These are phyloP conservation scores for Bufo bufo DNA, from an alignment of 2,113 vertebrate genomes.

Conservation along the genomic window DNA sequence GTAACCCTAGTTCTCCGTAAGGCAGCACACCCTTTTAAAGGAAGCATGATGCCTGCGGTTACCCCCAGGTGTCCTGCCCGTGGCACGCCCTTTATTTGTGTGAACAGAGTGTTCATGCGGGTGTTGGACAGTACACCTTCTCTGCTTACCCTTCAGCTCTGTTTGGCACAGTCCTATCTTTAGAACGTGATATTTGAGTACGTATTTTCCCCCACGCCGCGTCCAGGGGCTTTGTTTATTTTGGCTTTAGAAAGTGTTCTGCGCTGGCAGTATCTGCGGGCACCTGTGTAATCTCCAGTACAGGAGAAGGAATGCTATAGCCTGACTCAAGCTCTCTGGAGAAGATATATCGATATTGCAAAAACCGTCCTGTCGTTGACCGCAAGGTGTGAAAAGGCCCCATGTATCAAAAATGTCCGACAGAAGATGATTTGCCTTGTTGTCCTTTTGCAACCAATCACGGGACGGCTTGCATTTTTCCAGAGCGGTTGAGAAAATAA, in stretches of 20 bases:
- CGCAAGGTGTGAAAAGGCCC: not conserved
- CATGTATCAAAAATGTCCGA: not conserved
- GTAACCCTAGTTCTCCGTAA: not conserved
- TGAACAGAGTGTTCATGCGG: not conserved
- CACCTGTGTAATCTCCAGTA: slow-evolving; percentile 48
- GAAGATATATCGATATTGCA: not conserved
- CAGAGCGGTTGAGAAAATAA: not conserved
- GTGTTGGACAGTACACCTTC: not conserved
- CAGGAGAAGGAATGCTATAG: not conserved
- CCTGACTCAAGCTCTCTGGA: not conserved
- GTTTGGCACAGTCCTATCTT: slow-evolving; percentile 32
- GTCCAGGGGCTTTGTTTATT: slow-evolving; percentile 32
- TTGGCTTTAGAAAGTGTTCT: slow-evolving; percentile 31
- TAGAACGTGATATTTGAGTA: slow-evolving; percentile 32
- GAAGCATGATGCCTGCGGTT: not conserved
- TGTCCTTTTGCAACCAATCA: not conserved
- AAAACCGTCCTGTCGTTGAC: not conserved
- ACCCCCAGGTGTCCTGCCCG: not conserved
- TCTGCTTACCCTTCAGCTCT: not conserved
- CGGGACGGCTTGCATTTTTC: not conserved
- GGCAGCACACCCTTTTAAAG: not conserved
- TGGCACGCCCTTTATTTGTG: not conserved
- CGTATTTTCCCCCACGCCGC: not conserved
- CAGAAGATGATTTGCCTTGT: not conserved
- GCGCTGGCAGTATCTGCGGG: slow-evolving; percentile 19